A percentile compares a stretch with the other conserved stretches of the same genome.
These are phyloP conservation scores for Aphrocallistes beatrix DNA, from an alignment of 37 sponge, comb jelly and placozoan species.

Conservation along the genomic window DNA sequence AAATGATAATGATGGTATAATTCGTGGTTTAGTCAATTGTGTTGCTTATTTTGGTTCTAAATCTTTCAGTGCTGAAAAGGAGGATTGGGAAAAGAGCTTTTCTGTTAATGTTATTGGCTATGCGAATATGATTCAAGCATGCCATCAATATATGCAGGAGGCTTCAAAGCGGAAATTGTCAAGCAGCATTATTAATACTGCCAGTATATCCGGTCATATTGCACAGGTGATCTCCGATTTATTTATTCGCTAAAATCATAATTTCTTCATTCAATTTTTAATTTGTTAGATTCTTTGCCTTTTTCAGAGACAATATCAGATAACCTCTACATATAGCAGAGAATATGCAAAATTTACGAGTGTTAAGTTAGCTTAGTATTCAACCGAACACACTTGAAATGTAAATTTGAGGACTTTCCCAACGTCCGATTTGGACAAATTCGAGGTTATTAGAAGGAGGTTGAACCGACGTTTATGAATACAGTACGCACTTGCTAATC, in stretches of 20 bases:
- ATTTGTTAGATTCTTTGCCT: too few species aligned
- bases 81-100: slow-evolving; percentile 75
- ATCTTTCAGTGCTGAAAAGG: slow-evolving; percentile 39
- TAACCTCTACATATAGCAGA: too few species aligned
- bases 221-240: slow-evolving; percentile 35
- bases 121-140: slow-evolving; percentile 72
- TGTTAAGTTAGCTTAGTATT: too few species aligned
- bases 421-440: too few species aligned
- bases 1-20: slow-evolving; percentile 23
- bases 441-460: too few species aligned
- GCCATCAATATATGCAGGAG: slow-evolving; percentile 44
- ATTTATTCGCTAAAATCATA: too few species aligned
- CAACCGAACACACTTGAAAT: too few species aligned
- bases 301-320: too few species aligned
- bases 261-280: not conserved
- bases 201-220: slow-evolving; percentile 52
- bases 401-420: too few species aligned
- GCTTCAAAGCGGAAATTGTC: not conserved
- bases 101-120: slow-evolving; percentile 64
- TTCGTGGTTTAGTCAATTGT: slow-evolving; percentile 54
- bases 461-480: too few species aligned
- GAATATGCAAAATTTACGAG: too few species aligned
- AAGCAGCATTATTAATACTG: slow-evolving; percentile 41
- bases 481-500: too few species aligned
- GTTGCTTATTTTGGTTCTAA: slow-evolving; percentile 74